Base-by-base conservation (phyloP, 2,888 invertebrate genomes). In the Scelioninae gen. 2 region DNA sequence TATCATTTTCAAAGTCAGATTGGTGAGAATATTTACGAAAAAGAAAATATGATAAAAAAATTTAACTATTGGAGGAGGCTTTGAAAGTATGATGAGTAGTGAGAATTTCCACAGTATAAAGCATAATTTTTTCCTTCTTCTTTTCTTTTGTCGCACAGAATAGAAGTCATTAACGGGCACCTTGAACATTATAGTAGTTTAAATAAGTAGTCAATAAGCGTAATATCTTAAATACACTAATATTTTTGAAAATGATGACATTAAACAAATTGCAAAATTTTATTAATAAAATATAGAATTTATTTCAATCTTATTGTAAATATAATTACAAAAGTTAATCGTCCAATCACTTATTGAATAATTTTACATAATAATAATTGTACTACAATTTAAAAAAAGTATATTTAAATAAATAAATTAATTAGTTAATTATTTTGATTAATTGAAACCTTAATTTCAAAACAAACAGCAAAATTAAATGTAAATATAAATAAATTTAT, bases 1-100 rank as follows among this genome's bases (percentile, higher is more conserved):
- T 41, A 41, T 39, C 28, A 37, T 33, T 6, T 31, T n/a, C 1
- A 11, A 33, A 43, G 19, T 46, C 13, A 28, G 16, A 15, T 15
- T 13, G 13, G 28, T 15, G 28, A 46, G 28, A 46, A 25, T 28
- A 15, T 25, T 46, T 15, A 28, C 16, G 46, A 46, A n/a, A 15
- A 46, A 28, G 15, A 55, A 39, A 4, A 35, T 25, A 16, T 16
- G 55, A 55, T 55, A 55, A 55, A 28, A 18, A 55, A 55, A 39
- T 41, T 55, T 28, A 28, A 41, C 55, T 55, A 16, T 16, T 45
- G 13, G 45, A 25, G 45, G 45, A 13, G 25, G n/a, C 37, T 25
- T 31, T 39, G 39, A 53, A 53, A 53, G 39, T 6, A 15, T 3
- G 9, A 46, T 28, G 35, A 60, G 37, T 46, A 37, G 37, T 37